phyloP scores from a whole-genome alignment of 2,113 vertebrate genomes.

The Electrona antarctica region DNA sequence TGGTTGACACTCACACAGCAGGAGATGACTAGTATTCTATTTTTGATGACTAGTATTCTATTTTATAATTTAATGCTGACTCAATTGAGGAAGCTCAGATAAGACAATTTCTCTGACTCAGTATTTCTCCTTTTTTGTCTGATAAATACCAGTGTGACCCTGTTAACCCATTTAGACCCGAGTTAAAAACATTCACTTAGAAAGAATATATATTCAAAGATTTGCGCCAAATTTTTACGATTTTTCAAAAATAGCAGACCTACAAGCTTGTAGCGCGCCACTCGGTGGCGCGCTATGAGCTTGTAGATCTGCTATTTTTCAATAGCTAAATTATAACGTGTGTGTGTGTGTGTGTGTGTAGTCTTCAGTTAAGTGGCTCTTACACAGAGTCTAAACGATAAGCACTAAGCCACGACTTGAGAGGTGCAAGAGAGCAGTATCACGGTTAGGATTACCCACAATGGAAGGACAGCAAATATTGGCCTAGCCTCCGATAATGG shows the following conservation, averaged over 20 bases:
- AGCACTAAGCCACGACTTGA: neutral
- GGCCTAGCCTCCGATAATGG: conserved; percentile 28
- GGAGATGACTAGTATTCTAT: conserved; percentile 8
- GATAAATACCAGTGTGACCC: conserved; percentile 12
- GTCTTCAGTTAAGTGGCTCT: neutral
- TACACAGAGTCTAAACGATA: neutral
- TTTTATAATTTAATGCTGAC: conserved; percentile 35
- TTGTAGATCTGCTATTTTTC: too few relatives aligned
- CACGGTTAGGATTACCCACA: conserved; percentile 1
- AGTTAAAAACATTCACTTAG: too few relatives aligned
- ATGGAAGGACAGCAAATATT: conserved; percentile 51
- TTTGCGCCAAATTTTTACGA: too few relatives aligned
- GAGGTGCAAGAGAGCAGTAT: neutral
- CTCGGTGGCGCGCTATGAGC: too few relatives aligned
- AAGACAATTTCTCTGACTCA: conserved; percentile 29
- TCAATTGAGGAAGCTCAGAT: conserved; percentile 22
- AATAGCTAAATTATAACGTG: too few relatives aligned
- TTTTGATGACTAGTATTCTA: conserved; percentile 13
- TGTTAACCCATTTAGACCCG: too few relatives aligned
- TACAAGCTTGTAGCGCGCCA: too few relatives aligned
- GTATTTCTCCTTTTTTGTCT: conserved; percentile 10
- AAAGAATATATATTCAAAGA: too few relatives aligned
- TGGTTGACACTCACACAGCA: conserved; percentile 17
- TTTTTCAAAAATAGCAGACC: too few relatives aligned
- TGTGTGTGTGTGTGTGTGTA: neutral